Evolutionary conservation across 2,113 vertebrate genomes (phyloP), one percentile per base, ranked within the genome.

Genomic region (Mesitornis unicolor): DNA sequence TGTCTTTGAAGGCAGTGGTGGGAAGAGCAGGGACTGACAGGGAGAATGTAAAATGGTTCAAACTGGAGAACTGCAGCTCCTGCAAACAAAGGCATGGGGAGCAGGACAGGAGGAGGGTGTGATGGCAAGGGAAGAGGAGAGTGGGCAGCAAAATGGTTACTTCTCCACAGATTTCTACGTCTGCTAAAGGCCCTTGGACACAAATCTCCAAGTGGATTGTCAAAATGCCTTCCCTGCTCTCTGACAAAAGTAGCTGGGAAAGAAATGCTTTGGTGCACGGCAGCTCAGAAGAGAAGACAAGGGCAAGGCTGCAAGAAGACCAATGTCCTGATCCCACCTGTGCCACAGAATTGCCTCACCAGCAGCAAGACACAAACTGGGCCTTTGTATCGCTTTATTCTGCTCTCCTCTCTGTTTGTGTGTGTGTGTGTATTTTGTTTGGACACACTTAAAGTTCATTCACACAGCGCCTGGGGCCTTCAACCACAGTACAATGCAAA

Each of bases 1-100:
- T 86, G 81, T 95, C 78, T 88, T 86, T 91, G 73, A 95, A 88
- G 75, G 47, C 74, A 83, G 79, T n/a, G 26, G 56, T 92, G 82
- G 53, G 64, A 93, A 93, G 51, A 87, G 67, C 51, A 84, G 65
- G 40, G 45, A 87, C 53, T 68, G 56, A 64, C 33, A 83, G 40
- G 64, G 53, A 70, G 59, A 88, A 92, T 69, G 75, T 65, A 54
- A 87, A 95, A 71, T 47, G 81, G 79, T 61, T 81, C 48, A 9
- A 85, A 54, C 68, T 43, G 18, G 54, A 84, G 68, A 90, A 78
- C 0, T 56, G 76, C 51, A 84, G 65, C 25, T 93, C 88, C 82
- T 78, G 80, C 3, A 36, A 45, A 57, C 42, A 68, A 91, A 86
- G 56, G 57, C 42, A 56, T 4, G 28, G 83, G 80, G 15, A 86